Evolutionary conservation across 2,888 invertebrate genomes (phyloP), one percentile per base, ranked within the genome.

Genomic region (Tiphia femorata): DNA sequence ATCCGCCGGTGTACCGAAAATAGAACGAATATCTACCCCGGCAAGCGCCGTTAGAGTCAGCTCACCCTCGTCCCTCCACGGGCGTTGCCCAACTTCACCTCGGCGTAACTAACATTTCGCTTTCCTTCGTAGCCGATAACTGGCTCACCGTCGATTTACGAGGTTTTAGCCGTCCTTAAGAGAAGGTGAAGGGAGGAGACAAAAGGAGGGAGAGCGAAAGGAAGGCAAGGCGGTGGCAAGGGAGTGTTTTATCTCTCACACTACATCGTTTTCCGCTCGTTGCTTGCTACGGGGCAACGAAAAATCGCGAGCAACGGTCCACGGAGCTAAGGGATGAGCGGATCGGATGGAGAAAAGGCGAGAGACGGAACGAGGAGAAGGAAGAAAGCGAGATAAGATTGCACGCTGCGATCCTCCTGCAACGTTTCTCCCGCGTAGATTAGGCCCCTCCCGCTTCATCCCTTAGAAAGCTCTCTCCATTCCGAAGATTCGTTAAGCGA

Each of bases 51-150:
- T 54, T 60, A 54, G 43, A 56, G 41, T 38, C 51, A 40, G 49
- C 29, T 46, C 54, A 57, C 43, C 54, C 62, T 23, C n/a, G n/a
- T n/a, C n/a, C n/a, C n/a, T 25, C 17, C 35, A n/a, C n/a, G 38
- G 57, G 49, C 60, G 53, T 44, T 56, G 50, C 48, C 62, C 57
- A 58, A 64, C 60, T 60, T 62, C 43, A 49, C 63, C 50, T n/a
- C n/a, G 60, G 47, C 59, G 64, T 60, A 70, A 73, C 75, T 74
- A 74, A 73, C 76, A 58, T 75, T 76, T 75, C 64, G 57, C 63
- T 59, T 57, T 56, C 59, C 42, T 43, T 40, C 58, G 57, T 53
- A 62, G 50, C 58, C 71, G 66, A 70, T 70, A 70, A 70, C 71
- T 66, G 62, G 71, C 71, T 71, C 68, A 43, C 59, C 59, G 52